Evolutionary conservation across 2,113 vertebrate species (phyloP), one percentile per base, ranked within the genome.

Genomic region (Amblyopsis rosae): DNA sequence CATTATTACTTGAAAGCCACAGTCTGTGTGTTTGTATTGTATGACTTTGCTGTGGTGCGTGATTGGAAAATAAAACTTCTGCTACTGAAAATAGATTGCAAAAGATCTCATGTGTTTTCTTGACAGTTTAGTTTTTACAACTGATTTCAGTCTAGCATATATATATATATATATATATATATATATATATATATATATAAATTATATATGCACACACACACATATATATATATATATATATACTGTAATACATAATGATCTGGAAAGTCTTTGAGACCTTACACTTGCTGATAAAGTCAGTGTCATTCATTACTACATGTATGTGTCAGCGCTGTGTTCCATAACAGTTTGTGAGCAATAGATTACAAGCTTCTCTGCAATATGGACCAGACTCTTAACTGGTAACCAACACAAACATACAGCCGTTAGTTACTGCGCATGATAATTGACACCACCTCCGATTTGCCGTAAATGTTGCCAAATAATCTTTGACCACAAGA

Each of bases 301-400:
- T 59, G 61, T 9, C 41, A 77, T 33, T 46, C 33, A 46, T 46
- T 45, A 46, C 33, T 4, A 73, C 79, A 73, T 85, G 79, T 83
- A 77, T 77, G 81, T 81, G 76, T 87, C 87, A 88, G 86, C 87
- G 82, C 76, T 77, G 76, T 63, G 76, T 74, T 81, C 86, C 84
- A 83, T 88, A 88, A 88, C 79, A 86, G 75, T 84, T 88, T 87
- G 88, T 84, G 84, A 87, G 80, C 81, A 80, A 84, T 87, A 86
- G 86, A 86, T 88, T 90, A 88, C 85, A 79, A 84, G 85, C 80
- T 88, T 81, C 77, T 76, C 81, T 79, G 47, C 11, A 71, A 76
- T 70, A 76, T 77, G 81, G 69, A 82, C 9, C 55, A 11, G 69
- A 81, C 63, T 81, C 82, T 69, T 69, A 2, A 62, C 62, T 55